A percentile compares a stretch with the other conserved stretches of the same genome.
These are phyloP conservation scores for Cheilosia variabilis DNA, from an alignment of 2,888 invertebrate genomes.

Conservation along the genomic window DNA sequence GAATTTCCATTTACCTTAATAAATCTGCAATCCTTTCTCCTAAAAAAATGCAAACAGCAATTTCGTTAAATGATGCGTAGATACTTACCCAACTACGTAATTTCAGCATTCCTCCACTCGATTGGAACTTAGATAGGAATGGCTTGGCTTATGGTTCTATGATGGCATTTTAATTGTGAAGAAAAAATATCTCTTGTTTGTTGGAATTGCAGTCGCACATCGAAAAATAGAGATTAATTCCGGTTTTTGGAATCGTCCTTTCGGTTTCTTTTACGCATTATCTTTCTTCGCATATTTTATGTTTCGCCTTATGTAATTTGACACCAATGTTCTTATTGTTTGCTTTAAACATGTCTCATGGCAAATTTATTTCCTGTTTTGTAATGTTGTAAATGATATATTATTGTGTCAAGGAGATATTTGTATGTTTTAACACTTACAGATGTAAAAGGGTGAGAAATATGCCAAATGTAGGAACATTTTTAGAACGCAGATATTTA, in stretches of 20 bases:
- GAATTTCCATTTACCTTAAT: conserved; percentile 52
- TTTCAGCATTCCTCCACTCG: conserved; percentile 7
- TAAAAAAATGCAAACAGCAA: conserved; percentile 11
- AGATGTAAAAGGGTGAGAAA: not conserved
- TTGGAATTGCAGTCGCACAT: conserved; percentile 3
- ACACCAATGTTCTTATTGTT: conserved; percentile 37
- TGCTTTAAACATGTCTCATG: conserved; percentile 39
- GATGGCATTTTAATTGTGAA: conserved; percentile 29
- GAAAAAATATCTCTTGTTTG: conserved; percentile 13
- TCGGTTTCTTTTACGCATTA: conserved; percentile 3
- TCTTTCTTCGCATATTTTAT: not conserved
- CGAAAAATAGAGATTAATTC: conserved; percentile 1
- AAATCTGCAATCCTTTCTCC: conserved; percentile 36
- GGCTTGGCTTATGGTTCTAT: not conserved
- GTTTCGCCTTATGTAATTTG: conserved; percentile 18
- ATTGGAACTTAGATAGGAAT: not conserved
- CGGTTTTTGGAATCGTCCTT: conserved; percentile 29
- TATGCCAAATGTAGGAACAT: not conserved
- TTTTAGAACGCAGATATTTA: not conserved
- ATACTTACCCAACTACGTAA: not conserved
- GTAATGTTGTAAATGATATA: conserved; percentile 32
- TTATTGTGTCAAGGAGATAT: conserved; percentile 16
- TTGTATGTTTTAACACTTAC: conserved; percentile 13
- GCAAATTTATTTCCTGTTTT: conserved; percentile 56
- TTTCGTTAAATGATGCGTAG: conserved; percentile 10